These are phyloP conservation scores for Proterorhinus semilunaris DNA, from an alignment of 2,113 vertebrate genomes.

Conservation along the genomic window DNA sequence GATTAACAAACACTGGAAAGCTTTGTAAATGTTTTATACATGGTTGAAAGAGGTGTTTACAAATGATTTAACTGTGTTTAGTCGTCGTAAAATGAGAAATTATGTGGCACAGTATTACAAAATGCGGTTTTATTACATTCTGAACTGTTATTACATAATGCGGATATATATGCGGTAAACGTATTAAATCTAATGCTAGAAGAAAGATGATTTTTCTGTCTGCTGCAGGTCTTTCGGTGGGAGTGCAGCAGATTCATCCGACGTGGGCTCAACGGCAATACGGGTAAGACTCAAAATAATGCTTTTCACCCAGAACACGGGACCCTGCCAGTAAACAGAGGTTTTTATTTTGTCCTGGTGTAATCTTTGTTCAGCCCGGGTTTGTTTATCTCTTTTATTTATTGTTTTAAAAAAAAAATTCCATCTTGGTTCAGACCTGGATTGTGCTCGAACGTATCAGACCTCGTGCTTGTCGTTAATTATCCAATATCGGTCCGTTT, in stretches of 20 bases:
- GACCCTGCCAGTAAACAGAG: background rate
- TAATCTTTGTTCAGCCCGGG: background rate
- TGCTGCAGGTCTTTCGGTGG: slow-evolving; percentile 84
- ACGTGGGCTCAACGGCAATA: slow-evolving; percentile 91
- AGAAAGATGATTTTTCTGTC: slow-evolving; percentile 10
- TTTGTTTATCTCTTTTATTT: background rate
- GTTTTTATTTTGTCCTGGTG: background rate
- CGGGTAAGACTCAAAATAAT: slow-evolving; percentile 82
- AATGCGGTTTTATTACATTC: too few relatives aligned
- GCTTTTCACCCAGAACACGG: slow-evolving; percentile 10
- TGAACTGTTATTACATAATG: too few relatives aligned
- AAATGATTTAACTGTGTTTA: too few relatives aligned
- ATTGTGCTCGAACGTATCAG: slow-evolving; percentile 9
- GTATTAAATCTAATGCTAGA: too few relatives aligned
- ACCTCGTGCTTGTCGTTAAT: background rate
- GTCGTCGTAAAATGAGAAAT: too few relatives aligned
- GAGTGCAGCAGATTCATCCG: slow-evolving; percentile 91
- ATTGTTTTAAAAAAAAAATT: too few relatives aligned
- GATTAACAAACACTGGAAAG: too few relatives aligned
- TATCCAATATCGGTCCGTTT: slow-evolving; percentile 9
- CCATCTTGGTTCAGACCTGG: background rate
- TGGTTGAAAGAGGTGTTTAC: too few relatives aligned
- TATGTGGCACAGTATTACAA: too few relatives aligned
- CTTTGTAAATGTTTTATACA: too few relatives aligned
- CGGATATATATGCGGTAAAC: too few relatives aligned